Conservation (phyloP, 2,113 vertebrate genomes). For the Podarcis muralis region DNA sequence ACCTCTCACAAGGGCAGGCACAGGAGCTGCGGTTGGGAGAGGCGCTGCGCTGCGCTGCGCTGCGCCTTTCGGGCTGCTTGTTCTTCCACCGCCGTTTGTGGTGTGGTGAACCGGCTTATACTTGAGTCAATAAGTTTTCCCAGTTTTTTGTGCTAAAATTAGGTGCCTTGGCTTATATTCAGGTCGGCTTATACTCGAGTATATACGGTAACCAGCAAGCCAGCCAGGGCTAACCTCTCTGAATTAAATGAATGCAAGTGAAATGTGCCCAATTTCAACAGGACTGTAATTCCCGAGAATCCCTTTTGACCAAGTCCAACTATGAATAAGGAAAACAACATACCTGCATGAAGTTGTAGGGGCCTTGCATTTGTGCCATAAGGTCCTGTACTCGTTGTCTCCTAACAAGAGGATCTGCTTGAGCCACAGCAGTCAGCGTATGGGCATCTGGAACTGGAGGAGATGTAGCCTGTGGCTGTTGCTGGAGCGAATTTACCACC, state of each 20-base stretch:
- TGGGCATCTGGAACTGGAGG: constrained; percentile 83
- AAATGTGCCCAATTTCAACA: background rate
- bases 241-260: background rate
- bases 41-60: no score
- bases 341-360: constrained; percentile 99
- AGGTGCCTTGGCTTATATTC: no score
- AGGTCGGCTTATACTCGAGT: no score
- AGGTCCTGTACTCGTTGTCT: constrained; percentile 96
- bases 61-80: no score
- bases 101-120: no score
- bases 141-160: no score
- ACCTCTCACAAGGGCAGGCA: no score
- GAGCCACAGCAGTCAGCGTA: constrained; percentile 78
- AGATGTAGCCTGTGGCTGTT: constrained; percentile 82
- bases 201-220: background rate
- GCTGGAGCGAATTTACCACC: constrained; percentile 86
- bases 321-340: background rate
- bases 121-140: no score
- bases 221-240: background rate
- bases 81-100: no score
- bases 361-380: constrained; percentile 99
- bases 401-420: constrained; percentile 90
- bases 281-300: background rate
- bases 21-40: no score
- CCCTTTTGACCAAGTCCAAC: background rate